phyloP scores from a whole-genome alignment of 2,113 vertebrate species.

The Dipodomys spectabilis region DNA sequence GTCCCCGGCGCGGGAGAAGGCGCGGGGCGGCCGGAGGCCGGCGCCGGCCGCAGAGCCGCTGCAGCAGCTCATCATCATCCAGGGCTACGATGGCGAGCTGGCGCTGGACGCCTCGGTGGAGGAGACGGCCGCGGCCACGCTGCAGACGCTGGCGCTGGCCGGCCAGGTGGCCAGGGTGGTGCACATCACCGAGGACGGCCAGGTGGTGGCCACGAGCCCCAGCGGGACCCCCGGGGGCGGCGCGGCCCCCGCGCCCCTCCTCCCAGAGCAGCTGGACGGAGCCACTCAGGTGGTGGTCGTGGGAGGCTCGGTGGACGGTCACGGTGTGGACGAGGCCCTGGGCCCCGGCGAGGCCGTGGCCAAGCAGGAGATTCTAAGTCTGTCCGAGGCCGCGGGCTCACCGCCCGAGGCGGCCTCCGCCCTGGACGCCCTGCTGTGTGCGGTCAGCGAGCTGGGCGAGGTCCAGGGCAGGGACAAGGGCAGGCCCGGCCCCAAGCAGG shows the following conservation, averaged over 20 bases:
- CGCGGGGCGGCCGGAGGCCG: conserved; percentile 69
- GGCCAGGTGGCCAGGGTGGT: conserved; percentile 95
- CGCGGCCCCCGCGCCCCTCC: conserved; percentile 83
- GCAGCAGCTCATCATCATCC: conserved; percentile 98
- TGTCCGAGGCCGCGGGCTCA: conserved; percentile 80
- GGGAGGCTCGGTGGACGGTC: conserved; percentile 84
- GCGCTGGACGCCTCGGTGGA: conserved; percentile 93
- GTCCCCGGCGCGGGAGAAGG: conserved; percentile 82
- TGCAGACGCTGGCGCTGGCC: conserved; percentile 97
- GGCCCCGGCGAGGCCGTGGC: conserved; percentile 81
- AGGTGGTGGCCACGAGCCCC: conserved; percentile 91
- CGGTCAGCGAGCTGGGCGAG: conserved; percentile 94
- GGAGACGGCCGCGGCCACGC: conserved; percentile 95
- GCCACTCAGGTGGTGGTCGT: conserved; percentile 94
- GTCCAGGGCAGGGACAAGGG: conserved; percentile 83
- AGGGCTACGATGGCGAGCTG: conserved; percentile 91
- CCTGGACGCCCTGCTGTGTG: conserved; percentile 95
- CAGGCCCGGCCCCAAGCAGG: conserved; percentile 75
- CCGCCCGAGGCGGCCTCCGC: conserved; percentile 91
- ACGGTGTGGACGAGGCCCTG: conserved; percentile 75
- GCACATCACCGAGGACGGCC: conserved; percentile 96
- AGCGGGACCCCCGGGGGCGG: conserved; percentile 80
- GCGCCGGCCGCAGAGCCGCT: conserved; percentile 85
- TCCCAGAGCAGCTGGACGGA: conserved; percentile 85
- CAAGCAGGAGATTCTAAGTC: conserved; percentile 82